These are phyloP conservation scores for Pogonomyrmex barbatus DNA, from an alignment of 1,140 invertebrate species.

Conservation along the genomic window DNA sequence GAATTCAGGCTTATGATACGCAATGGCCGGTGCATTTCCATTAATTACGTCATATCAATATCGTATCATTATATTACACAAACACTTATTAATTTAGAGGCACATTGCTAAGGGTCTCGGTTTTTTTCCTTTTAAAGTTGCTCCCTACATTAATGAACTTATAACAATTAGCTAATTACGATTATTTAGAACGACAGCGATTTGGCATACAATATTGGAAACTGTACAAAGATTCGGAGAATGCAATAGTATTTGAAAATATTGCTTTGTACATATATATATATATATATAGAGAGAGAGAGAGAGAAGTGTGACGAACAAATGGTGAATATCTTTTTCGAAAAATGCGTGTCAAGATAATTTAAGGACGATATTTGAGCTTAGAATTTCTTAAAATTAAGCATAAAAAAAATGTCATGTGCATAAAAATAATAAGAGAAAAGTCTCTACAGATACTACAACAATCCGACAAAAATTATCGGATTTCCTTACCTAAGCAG, in stretches of 20 bases:
- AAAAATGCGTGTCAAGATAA: constrained; percentile 47
- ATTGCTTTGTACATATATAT: constrained; percentile 69
- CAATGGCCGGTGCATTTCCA: constrained; percentile 73
- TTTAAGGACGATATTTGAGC: constrained; percentile 50
- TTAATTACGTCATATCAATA: constrained; percentile 77
- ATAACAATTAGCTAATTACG: constrained; percentile 78
- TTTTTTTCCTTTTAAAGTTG: constrained; percentile 81
- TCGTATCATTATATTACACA: constrained; percentile 82
- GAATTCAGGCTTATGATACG: constrained; percentile 80
- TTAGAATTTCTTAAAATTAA: constrained; percentile 52
- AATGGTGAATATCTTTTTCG: constrained; percentile 55
- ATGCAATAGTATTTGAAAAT: constrained; percentile 72
- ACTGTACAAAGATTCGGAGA: constrained; percentile 75
- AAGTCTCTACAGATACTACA: constrained; percentile 59
- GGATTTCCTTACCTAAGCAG: constrained; percentile 72
- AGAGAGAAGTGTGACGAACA: constrained; percentile 50
- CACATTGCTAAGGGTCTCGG: constrained; percentile 85
- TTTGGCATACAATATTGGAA: constrained; percentile 80
- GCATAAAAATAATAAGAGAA: constrained; percentile 70
- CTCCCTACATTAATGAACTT: constrained; percentile 82
- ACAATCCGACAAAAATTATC: constrained; percentile 59
- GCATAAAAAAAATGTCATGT: constrained; percentile 70
- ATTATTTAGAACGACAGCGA: constrained; percentile 77
- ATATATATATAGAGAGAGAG: constrained; percentile 36
- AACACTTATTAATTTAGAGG: constrained; percentile 86